Evolutionary conservation across 2,888 invertebrate genomes (phyloP).

Genomic region (Lingula anatina): DNA sequence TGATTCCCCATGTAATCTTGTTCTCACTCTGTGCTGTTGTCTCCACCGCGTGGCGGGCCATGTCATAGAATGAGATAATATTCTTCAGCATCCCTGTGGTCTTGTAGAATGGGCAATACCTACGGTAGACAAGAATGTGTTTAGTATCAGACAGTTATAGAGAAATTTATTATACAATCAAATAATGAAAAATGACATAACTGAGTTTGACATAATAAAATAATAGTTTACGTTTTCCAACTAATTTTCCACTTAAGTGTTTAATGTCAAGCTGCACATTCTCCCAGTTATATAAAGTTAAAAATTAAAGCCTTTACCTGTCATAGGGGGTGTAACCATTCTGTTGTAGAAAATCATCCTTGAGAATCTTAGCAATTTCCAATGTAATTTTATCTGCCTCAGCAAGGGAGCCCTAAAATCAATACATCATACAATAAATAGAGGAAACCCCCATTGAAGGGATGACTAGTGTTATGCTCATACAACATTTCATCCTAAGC

Average conservation of each 20-base stretch:
- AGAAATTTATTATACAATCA: too few relatives aligned
- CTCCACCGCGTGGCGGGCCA: conserved; percentile 96
- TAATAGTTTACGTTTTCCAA: too few relatives aligned
- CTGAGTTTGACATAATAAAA: too few relatives aligned
- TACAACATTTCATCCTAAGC: too few relatives aligned
- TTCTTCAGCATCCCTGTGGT: conserved; percentile 98
- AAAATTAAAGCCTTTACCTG: conserved; percentile 27
- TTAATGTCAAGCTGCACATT: too few relatives aligned
- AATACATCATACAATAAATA: too few relatives aligned
- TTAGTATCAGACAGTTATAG: too few relatives aligned
- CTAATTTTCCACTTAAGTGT: too few relatives aligned
- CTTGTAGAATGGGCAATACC: conserved; percentile 99
- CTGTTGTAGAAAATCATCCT: conserved; percentile 99
- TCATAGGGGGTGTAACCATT: conserved; percentile 71
- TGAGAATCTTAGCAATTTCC: conserved; percentile 95
- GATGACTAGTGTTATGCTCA: background rate
- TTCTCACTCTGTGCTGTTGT: conserved; percentile 97
- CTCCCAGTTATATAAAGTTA: too few relatives aligned
- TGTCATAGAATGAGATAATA: conserved; percentile 97
- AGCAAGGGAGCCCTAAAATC: conserved; percentile 75
- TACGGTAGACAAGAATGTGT: conserved; percentile 17
- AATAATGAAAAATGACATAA: too few relatives aligned
- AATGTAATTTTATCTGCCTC: conserved; percentile 99
- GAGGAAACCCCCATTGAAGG: too few relatives aligned
- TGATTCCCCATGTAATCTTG: conserved; percentile 97